Base-by-base conservation (phyloP, 1,140 invertebrate genomes). In the Bombus balteatus region DNA sequence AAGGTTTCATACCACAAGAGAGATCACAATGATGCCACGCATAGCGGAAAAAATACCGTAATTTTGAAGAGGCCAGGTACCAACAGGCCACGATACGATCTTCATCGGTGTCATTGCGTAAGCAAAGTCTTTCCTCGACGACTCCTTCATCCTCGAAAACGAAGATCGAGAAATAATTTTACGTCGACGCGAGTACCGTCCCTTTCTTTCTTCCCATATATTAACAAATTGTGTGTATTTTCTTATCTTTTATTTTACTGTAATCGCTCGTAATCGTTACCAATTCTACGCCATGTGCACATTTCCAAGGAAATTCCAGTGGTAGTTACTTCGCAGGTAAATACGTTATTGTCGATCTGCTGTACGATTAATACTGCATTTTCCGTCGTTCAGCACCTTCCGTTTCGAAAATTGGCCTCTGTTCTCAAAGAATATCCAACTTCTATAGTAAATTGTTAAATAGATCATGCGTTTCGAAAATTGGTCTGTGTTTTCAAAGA, bases 21-120 rank as follows among this genome's bases (percentile, higher is more conserved):
- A 8, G 1, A 76, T 8, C 0, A 59, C 53, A 39, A 91, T 18
- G 1, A 65, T 18, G 28, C 65, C 68, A 13, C 87, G 78, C 90
- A 53, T 8, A 87, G 43, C 43, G 13, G 43, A 47, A 15, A 47
- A 47, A 15, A 47, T 15, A 47, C 43, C 43, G 13, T 47, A 47
- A 47, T 47, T 47, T 47, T 47, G 43, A 4, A 47, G 43, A 6
- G 43, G 90, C 90, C 90, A 90, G 0, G 75, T 81, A 25, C 90
- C 89, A 28, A 87, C 32, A 3, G 81, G 79, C 82, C 81, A 83
- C 25, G 87, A 70, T 18, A 87, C 18, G 32, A 80, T 32, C 34
- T 85, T 86, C 18, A 83, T 68, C 34, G 81, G 73, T 6, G 71
- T 73, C 72, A 81, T 80, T 34, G 78, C 85, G 37, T 88, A 47